Percentiles rank a stretch among this genome's conserved stretches.
These are phyloP conservation scores for Cynaeus angustus DNA, from an alignment of 2,888 invertebrate genomes.

Conservation along the genomic window DNA sequence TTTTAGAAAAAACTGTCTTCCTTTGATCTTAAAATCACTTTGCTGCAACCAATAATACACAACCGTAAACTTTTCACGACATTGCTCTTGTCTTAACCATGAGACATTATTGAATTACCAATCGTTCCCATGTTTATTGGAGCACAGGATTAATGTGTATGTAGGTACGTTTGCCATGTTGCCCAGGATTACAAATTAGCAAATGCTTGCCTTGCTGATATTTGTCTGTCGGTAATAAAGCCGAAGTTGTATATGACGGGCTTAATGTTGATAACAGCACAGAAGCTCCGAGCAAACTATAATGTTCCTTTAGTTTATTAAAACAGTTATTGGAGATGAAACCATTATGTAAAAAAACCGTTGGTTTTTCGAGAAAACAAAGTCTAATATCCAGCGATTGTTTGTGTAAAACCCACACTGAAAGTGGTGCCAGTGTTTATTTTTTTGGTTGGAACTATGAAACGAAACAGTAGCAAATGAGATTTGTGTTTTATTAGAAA, in stretches of 20 bases:
- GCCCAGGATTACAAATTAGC: conserved; percentile 5
- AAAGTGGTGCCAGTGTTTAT: neutral
- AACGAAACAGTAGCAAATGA: too few relatives aligned
- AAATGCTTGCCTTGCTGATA: neutral
- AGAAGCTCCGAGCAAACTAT: neutral
- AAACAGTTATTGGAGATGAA: neutral
- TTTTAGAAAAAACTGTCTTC: too few relatives aligned
- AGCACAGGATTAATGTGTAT: neutral
- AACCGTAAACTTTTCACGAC: too few relatives aligned
- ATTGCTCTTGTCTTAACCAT: neutral
- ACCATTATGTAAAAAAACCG: neutral
- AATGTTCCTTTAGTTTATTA: conserved; percentile 1
- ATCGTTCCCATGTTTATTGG: neutral
- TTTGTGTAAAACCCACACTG: neutral
- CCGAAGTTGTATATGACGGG: conserved; percentile 4
- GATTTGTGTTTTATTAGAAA: neutral
- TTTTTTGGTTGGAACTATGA: neutral
- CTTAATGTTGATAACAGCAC: neutral
- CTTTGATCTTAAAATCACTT: too few relatives aligned
- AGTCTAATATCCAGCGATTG: neutral
- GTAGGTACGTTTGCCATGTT: neutral
- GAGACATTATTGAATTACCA: neutral
- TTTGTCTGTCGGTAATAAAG: conserved; percentile 4
- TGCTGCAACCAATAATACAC: too few relatives aligned
- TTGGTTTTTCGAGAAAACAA: neutral